Conservation (phyloP, 2,113 vertebrate genomes). For the Theristicus caerulescens region DNA sequence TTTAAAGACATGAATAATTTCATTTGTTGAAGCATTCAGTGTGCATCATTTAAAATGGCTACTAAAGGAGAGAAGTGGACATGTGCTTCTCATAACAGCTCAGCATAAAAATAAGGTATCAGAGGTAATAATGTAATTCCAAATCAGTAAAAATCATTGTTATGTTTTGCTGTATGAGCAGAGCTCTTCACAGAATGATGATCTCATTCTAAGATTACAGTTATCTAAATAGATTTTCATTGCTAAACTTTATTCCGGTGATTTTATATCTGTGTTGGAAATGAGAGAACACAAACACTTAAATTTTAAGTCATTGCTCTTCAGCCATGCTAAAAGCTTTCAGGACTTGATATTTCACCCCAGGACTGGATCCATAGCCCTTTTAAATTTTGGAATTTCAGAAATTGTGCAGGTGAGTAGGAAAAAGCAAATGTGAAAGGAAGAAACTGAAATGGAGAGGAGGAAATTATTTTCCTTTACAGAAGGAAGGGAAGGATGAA, state of each 20-base stretch:
- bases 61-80: neutral
- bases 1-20: neutral
- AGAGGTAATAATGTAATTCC: neutral
- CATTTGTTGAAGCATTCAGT: neutral
- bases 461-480: neutral
- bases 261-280: neutral
- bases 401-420: neutral
- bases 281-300: neutral
- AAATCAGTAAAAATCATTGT: neutral
- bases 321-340: neutral
- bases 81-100: neutral
- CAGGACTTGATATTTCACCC: neutral
- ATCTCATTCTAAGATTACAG: neutral
- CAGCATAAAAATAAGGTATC: neutral
- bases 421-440: neutral
- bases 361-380: neutral
- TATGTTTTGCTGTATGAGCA: neutral
- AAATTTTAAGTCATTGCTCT: neutral
- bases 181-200: neutral
- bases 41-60: neutral
- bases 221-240: neutral
- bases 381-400: neutral
- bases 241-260: neutral
- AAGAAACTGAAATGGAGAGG: neutral
- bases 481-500: neutral